Evolutionary conservation across 1,140 invertebrate species (phyloP).

Genomic region (Meteorus sp.): DNA sequence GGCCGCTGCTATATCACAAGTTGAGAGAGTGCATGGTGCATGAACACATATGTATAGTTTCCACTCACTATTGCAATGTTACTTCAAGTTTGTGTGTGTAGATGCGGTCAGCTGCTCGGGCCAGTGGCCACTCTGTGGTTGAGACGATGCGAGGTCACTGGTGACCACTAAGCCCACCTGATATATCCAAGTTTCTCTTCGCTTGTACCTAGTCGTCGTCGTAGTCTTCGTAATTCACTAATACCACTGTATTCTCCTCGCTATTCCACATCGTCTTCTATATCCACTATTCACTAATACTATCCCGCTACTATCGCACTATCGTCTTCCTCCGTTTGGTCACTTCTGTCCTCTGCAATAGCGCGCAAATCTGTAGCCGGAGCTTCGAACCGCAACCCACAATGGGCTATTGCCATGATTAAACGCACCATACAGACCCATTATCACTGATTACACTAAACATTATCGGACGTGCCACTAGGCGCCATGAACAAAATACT

Average conservation of each 20-base stretch:
- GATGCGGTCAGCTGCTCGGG: constrained; percentile 43
- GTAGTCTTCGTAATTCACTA: too few species aligned
- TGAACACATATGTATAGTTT: background rate
- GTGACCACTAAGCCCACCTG: constrained; percentile 56
- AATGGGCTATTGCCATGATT: constrained; percentile 61
- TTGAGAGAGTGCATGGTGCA: background rate
- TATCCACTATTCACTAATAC: too few species aligned
- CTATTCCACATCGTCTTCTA: too few species aligned
- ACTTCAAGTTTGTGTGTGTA: constrained; percentile 31
- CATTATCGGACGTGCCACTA: constrained; percentile 54
- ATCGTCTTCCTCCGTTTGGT: background rate
- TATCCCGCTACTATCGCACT: constrained; percentile 12
- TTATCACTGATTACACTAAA: constrained; percentile 62
- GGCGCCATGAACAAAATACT: too few species aligned
- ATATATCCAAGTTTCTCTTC: constrained; percentile 41
- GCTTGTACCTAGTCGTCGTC: too few species aligned
- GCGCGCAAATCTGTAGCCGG: constrained; percentile 41
- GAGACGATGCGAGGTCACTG: constrained; percentile 47
- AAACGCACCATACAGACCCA: constrained; percentile 61
- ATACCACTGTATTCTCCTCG: too few species aligned
- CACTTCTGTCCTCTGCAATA: constrained; percentile 48
- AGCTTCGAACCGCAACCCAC: constrained; percentile 55
- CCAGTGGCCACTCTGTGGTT: constrained; percentile 52
- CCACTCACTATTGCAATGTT: constrained; percentile 6
- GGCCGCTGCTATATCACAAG: background rate